Conservation (phyloP, 1,140 invertebrate species). For the Harpegnathos saltator region DNA sequence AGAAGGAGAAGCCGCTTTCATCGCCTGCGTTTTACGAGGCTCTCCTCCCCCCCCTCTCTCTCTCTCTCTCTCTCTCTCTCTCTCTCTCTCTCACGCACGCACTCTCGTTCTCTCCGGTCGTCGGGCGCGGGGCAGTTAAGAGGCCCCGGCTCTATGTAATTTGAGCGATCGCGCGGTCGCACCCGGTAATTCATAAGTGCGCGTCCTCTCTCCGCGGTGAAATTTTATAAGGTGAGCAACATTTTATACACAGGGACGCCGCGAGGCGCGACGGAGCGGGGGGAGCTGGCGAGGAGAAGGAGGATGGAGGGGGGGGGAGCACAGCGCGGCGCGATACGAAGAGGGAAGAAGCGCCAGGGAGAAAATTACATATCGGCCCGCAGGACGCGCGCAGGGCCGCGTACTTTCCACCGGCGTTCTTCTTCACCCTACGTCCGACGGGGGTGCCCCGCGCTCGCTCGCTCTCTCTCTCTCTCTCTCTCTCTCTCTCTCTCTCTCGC, state of each 20-base stretch:
- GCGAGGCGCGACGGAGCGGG: constrained; percentile 1
- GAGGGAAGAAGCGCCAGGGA: constrained; percentile 64
- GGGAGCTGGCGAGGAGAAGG: background rate
- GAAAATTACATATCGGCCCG: constrained; percentile 79
- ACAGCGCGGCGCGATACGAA: constrained; percentile 26
- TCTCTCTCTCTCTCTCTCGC: no score
- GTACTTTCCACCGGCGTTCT: constrained; percentile 54
- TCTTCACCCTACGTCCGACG: constrained; percentile 30
- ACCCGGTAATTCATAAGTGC: constrained; percentile 60
- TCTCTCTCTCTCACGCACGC: background rate
- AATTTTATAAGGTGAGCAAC: constrained; percentile 62
- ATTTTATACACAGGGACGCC: constrained; percentile 50
- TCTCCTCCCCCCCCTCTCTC: constrained; percentile 5
- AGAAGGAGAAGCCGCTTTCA: constrained; percentile 42
- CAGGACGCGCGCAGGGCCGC: constrained; percentile 47
- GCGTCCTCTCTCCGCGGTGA: constrained; percentile 47
- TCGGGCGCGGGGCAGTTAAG: constrained; percentile 48
- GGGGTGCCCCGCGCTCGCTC: constrained; percentile 39
- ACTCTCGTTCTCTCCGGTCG: background rate
- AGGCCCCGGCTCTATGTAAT: constrained; percentile 46
- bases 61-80: background rate
- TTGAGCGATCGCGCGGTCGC: constrained; percentile 59
- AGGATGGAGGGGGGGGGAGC: background rate
- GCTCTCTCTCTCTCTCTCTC: no score
- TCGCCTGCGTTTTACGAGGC: constrained; percentile 45